phyloP scores from a whole-genome alignment of 2,888 invertebrate genomes.

The Xanthia togata region DNA sequence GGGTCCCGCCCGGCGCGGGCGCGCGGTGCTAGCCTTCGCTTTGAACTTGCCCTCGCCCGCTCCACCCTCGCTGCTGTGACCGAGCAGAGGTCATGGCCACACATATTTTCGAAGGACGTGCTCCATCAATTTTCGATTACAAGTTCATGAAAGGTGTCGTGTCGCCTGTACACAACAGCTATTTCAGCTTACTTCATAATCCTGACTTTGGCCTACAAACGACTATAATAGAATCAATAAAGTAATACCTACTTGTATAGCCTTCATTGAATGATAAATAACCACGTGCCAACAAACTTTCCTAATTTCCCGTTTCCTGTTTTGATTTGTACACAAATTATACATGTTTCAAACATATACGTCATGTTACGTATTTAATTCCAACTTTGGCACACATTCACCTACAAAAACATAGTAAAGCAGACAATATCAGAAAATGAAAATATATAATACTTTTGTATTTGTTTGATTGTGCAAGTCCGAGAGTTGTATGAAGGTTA shows the following conservation, averaged over 20 bases:
- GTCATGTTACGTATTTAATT: conserved; percentile 13
- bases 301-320: conserved; percentile 14
- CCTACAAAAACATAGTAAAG: conserved; percentile 17
- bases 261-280: conserved; percentile 11
- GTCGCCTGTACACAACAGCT: conserved; percentile 23
- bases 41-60: conserved; percentile 73
- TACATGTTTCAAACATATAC: background rate
- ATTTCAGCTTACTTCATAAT: conserved; percentile 30
- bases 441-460: conserved; percentile 70
- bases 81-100: conserved; percentile 87
- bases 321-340: conserved; percentile 15
- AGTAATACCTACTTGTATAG: background rate
- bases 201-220: conserved; percentile 25
- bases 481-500: conserved; percentile 85
- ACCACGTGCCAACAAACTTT: conserved; percentile 9
- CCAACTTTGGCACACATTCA: conserved; percentile 25
- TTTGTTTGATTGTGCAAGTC: conserved; percentile 78
- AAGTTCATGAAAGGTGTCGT: conserved; percentile 58
- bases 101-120: conserved; percentile 81
- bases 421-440: conserved; percentile 66
- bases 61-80: conserved; percentile 76
- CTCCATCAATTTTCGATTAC: conserved; percentile 70
- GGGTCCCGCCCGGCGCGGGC: conserved; percentile 42
- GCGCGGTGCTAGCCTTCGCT: conserved; percentile 73
- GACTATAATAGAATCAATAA: conserved; percentile 22